These are phyloP conservation scores for Sander vitreus DNA, from an alignment of 2,113 vertebrate species.

Conservation along the genomic window DNA sequence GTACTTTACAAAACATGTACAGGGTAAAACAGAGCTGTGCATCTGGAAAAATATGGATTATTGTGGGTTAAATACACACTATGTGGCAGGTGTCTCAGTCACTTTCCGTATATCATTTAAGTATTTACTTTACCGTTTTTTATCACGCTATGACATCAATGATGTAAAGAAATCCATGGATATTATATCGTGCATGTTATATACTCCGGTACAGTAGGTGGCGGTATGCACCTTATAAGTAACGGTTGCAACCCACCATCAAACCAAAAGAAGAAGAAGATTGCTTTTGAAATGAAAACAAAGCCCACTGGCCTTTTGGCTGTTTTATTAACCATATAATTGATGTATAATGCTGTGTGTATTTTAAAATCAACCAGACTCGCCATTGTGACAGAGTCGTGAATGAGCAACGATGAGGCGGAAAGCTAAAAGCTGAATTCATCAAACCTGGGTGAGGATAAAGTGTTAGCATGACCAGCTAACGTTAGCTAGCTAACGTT, in stretches of 20 bases:
- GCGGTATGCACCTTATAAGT: too few relatives aligned
- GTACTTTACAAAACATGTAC: neutral
- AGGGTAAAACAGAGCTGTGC: neutral
- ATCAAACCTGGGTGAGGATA: constrained; percentile 18
- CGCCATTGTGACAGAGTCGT: accelerated
- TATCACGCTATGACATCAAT: too few relatives aligned
- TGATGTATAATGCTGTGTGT: accelerated
- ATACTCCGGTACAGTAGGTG: too few relatives aligned
- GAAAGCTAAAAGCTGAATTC: neutral
- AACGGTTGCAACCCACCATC: too few relatives aligned
- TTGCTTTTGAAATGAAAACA: constrained; percentile 62
- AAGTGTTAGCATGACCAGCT: constrained; percentile 36
- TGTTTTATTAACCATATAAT: neutral
- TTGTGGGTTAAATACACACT: neutral
- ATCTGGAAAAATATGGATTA: neutral
- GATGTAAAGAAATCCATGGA: too few relatives aligned
- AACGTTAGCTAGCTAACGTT: neutral
- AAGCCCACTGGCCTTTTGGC: accelerated
- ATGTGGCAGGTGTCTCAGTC: neutral
- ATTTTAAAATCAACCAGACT: neutral
- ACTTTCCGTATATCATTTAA: too few relatives aligned
- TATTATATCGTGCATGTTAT: too few relatives aligned
- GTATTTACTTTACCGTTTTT: too few relatives aligned
- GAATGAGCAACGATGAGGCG: constrained; percentile 7
- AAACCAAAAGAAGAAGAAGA: neutral